These are phyloP conservation scores for Hirudinaria manillensis DNA, from an alignment of 2,888 invertebrate genomes.

Conservation along the genomic window DNA sequence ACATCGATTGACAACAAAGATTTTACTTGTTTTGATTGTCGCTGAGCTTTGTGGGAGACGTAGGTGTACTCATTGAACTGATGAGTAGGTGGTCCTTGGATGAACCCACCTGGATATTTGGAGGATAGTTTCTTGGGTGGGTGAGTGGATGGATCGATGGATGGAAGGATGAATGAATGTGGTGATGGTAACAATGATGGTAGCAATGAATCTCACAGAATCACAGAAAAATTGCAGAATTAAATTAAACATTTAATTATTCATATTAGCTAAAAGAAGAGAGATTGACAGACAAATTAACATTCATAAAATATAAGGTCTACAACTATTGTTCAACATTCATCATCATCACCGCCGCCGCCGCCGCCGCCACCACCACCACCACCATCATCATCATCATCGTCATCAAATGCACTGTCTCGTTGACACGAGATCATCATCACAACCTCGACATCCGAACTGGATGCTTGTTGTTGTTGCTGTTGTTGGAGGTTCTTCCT, in stretches of 20 bases:
- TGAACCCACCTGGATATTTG: background rate
- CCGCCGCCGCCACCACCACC: background rate
- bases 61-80: background rate
- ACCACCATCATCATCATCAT: conserved; percentile 11
- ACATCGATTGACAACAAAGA: too few relatives aligned
- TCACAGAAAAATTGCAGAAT: too few relatives aligned
- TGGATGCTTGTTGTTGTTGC: conserved; percentile 47
- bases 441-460: conserved; percentile 57
- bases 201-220: too few relatives aligned
- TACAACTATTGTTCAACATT: too few relatives aligned
- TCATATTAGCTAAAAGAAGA: too few relatives aligned
- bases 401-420: background rate
- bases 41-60: conserved; percentile 9
- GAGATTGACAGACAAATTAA: too few relatives aligned
- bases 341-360: conserved; percentile 12
- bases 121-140: too few relatives aligned
- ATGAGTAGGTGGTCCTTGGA: background rate
- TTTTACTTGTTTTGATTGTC: background rate
- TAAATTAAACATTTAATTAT: too few relatives aligned
- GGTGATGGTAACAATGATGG: too few relatives aligned
- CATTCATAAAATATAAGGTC: too few relatives aligned
- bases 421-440: background rate
- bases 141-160: too few relatives aligned
- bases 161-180: too few relatives aligned
- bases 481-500: conserved; percentile 44